A percentile compares a stretch with the other conserved stretches of the same genome.
Evolutionary conservation across 1,140 invertebrate genomes (phyloP).

Genomic region (Babylonia areolata): DNA sequence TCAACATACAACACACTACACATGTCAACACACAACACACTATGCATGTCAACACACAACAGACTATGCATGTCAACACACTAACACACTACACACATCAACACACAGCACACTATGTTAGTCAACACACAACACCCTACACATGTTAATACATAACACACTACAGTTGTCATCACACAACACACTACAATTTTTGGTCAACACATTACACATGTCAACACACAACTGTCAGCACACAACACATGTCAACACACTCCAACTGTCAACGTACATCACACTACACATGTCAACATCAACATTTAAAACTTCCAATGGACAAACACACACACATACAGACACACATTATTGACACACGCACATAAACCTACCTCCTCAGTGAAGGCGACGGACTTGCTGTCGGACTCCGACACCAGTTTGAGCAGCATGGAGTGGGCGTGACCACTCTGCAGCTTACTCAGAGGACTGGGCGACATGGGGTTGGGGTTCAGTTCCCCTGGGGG

Average conservation of each 20-base stretch:
- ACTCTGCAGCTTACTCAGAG: conserved; percentile 78
- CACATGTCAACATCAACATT: not conserved
- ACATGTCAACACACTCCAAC: too few relatives aligned
- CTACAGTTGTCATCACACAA: too few relatives aligned
- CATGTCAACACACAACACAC: too few relatives aligned
- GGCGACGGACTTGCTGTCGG: conserved; percentile 94
- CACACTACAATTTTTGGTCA: too few relatives aligned
- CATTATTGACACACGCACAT: too few relatives aligned
- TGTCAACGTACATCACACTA: too few relatives aligned
- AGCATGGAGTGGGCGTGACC: conserved; percentile 88
- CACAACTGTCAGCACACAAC: too few relatives aligned
- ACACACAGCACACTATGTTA: too few relatives aligned
- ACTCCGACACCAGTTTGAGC: conserved; percentile 94
- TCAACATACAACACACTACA: not conserved
- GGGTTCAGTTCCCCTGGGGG: not conserved
- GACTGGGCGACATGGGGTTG: conserved; percentile 53
- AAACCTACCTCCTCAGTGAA: conserved; percentile 82
- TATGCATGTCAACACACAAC: too few relatives aligned
- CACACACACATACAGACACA: not conserved
- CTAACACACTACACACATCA: conserved; percentile 86
- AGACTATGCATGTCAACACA: conserved; percentile 90
- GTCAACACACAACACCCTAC: not conserved
- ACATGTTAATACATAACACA: too few relatives aligned
- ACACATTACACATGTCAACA: too few relatives aligned
- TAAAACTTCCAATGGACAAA: too few relatives aligned